These are phyloP conservation scores for Argyresthia goedartella DNA, from an alignment of 2,888 invertebrate species.

Conservation along the genomic window DNA sequence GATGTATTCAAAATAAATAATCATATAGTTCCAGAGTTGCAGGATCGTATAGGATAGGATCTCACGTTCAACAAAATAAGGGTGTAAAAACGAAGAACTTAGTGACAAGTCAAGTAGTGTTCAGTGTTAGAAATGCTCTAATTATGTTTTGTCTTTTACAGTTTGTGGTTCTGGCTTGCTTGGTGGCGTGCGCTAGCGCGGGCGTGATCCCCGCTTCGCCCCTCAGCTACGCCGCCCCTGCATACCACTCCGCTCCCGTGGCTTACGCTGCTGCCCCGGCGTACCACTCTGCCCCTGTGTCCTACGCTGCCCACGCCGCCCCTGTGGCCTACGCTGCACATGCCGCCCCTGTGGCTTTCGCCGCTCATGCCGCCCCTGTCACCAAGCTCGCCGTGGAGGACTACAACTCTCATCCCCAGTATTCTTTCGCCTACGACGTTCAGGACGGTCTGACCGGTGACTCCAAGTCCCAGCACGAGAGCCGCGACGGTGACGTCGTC, in stretches of 20 bases:
- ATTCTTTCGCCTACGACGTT: slow-evolving; percentile 19
- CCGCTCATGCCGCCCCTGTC: slow-evolving; percentile 28
- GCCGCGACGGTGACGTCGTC: slow-evolving; percentile 56
- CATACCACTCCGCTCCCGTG: slow-evolving; percentile 26
- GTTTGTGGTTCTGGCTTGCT: slow-evolving; percentile 47
- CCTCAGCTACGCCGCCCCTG: slow-evolving; percentile 27
- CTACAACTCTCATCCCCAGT: slow-evolving; percentile 68
- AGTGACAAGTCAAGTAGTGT: neutral
- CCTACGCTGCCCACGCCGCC: slow-evolving; percentile 22
- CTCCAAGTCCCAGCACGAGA: slow-evolving; percentile 54
- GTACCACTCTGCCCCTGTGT: slow-evolving; percentile 25
- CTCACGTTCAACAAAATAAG: too few relatives aligned
- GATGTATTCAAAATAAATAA: too few relatives aligned
- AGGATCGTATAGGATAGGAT: too few relatives aligned
- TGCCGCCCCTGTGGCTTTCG: slow-evolving; percentile 17
- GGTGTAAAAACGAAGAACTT: neutral
- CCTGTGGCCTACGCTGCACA: slow-evolving; percentile 33
- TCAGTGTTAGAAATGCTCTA: neutral
- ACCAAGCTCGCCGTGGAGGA: slow-evolving; percentile 21
- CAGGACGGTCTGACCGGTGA: slow-evolving; percentile 33
- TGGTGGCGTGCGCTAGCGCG: slow-evolving; percentile 46
- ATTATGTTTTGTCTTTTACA: slow-evolving; percentile 23
- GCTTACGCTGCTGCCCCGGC: slow-evolving; percentile 26
- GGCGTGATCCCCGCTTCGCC: slow-evolving; percentile 38
- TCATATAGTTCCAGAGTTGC: too few relatives aligned